phyloP scores from a whole-genome alignment of 1,140 invertebrate genomes.

The Drosophila malerkotliana region DNA sequence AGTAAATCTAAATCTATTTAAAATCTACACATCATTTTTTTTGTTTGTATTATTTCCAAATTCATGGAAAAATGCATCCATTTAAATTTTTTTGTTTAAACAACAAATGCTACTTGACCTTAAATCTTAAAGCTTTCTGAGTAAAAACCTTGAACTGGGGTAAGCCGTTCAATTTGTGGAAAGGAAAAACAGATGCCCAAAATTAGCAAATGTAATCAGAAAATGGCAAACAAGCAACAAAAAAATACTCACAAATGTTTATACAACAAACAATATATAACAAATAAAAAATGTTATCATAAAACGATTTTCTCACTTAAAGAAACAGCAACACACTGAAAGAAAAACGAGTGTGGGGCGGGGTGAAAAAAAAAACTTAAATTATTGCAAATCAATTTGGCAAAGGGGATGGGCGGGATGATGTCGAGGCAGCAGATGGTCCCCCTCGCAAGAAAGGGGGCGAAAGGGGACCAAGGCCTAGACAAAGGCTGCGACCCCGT shows the following conservation, averaged over 20 bases:
- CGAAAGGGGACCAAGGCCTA: constrained; percentile 21
- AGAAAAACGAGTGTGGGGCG: not conserved
- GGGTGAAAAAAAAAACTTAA: constrained; percentile 64
- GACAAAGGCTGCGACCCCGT: constrained; percentile 44
- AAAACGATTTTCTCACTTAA: constrained; percentile 81
- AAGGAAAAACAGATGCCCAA: constrained; percentile 23
- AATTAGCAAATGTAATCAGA: constrained; percentile 26
- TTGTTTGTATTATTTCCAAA: no score
- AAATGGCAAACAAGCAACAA: constrained; percentile 5
- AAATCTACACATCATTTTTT: no score
- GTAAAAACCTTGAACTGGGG: not conserved
- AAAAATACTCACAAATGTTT: constrained; percentile 13
- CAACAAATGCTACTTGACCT: not conserved
- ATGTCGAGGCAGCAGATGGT: constrained; percentile 44
- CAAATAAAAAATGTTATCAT: constrained; percentile 62
- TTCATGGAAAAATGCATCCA: no score
- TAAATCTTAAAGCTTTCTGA: constrained; percentile 5
- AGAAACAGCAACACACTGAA: constrained; percentile 19
- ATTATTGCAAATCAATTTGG: constrained; percentile 83
- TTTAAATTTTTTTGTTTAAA: not conserved
- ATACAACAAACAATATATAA: constrained; percentile 18
- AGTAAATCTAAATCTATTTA: no score
- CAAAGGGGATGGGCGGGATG: constrained; percentile 8
- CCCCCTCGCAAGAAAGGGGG: not conserved
- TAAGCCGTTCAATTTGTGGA: not conserved